These are phyloP conservation scores for Probaryconus sp. DNA, from an alignment of 1,140 invertebrate genomes.

Conservation along the genomic window DNA sequence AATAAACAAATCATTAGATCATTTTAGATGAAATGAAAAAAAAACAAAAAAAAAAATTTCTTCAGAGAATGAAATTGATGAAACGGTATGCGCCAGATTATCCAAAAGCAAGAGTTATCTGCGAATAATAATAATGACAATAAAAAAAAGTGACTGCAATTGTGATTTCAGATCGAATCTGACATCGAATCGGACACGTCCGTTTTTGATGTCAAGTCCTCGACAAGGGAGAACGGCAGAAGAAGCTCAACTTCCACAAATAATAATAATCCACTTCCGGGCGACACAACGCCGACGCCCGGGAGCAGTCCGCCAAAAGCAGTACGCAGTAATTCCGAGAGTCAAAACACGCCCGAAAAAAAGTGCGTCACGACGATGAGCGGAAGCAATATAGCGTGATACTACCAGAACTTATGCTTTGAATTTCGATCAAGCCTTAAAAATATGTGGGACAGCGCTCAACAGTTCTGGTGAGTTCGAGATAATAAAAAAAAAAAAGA, in stretches of 20 bases:
- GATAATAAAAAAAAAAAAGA: slow-evolving; percentile 39
- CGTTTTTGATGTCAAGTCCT: slow-evolving; percentile 80
- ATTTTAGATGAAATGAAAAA: too few relatives aligned
- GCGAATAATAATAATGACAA: too few relatives aligned
- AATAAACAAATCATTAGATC: too few relatives aligned
- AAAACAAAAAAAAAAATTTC: too few relatives aligned
- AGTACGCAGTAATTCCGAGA: slow-evolving; percentile 80
- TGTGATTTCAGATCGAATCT: slow-evolving; percentile 79
- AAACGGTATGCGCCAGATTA: slow-evolving; percentile 7
- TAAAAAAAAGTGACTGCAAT: neutral
- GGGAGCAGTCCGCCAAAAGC: slow-evolving; percentile 79
- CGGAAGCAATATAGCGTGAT: slow-evolving; percentile 84
- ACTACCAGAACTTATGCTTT: slow-evolving; percentile 76
- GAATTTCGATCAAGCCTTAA: slow-evolving; percentile 73
- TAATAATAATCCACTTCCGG: slow-evolving; percentile 79
- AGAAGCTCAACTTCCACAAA: slow-evolving; percentile 80
- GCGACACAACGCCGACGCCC: slow-evolving; percentile 67
- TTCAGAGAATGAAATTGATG: slow-evolving; percentile 4
- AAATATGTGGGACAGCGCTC: slow-evolving; percentile 72
- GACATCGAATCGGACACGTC: slow-evolving; percentile 81
- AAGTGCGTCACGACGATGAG: slow-evolving; percentile 83
- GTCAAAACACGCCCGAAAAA: slow-evolving; percentile 79
- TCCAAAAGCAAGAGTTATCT: too few relatives aligned
- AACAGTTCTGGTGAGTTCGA: slow-evolving; percentile 69
- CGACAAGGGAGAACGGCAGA: slow-evolving; percentile 78